Percentiles rank a stretch among this genome's conserved stretches.
phyloP scores from a whole-genome alignment of 2,888 invertebrate species.

The Drosophila borborema region DNA sequence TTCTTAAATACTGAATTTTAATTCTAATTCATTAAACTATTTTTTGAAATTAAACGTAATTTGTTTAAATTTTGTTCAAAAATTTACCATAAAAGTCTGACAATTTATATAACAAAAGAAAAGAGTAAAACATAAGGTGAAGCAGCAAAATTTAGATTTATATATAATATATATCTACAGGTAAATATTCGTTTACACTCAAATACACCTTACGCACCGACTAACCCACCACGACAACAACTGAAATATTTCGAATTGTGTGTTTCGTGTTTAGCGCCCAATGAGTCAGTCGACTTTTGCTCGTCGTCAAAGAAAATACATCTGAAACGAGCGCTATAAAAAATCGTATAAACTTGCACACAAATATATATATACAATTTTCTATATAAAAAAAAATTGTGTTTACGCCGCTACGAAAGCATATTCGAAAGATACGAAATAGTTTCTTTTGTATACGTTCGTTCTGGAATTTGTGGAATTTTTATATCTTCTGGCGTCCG shows the following conservation, averaged over 20 bases:
- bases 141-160: constrained; percentile 23
- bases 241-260: constrained; percentile 44
- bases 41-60: neutral
- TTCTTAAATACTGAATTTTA: neutral
- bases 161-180: constrained; percentile 34
- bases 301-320: constrained; percentile 42
- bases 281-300: constrained; percentile 61
- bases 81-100: neutral
- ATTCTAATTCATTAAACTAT: neutral
- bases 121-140: neutral
- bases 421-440: constrained; percentile 46
- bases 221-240: constrained; percentile 46
- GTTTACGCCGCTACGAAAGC: constrained; percentile 55
- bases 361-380: neutral
- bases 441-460: constrained; percentile 40
- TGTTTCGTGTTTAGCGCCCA: constrained; percentile 48
- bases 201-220: constrained; percentile 43
- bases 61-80: neutral
- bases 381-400: constrained; percentile 20
- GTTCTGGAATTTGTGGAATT: constrained; percentile 77
- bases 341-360: neutral
- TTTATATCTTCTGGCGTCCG: constrained; percentile 59
- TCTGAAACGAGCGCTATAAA: constrained; percentile 2
- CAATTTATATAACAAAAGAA: neutral
- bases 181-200: constrained; percentile 48